Evolutionary conservation across 2,797 vertebrate genomes (phyloP).

Genomic region (Eleutherodactylus coqui): DNA sequence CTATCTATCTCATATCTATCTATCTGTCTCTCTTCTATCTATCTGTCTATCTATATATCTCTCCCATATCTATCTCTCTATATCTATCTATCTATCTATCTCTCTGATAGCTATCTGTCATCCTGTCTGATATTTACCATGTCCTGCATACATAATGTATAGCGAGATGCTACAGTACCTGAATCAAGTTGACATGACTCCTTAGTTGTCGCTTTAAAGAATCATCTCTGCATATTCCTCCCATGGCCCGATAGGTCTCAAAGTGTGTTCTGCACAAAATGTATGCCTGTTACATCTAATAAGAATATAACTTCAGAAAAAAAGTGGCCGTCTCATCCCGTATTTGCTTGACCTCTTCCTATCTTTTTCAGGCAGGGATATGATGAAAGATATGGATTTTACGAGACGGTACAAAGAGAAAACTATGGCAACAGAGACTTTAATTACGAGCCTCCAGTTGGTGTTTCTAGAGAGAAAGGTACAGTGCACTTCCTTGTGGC

Average conservation of each 20-base stretch:
- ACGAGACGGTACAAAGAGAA: slow-evolving; percentile 71
- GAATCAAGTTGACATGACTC: background rate
- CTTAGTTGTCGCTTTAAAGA: background rate
- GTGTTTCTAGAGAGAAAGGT: slow-evolving; percentile 70
- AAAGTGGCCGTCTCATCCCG: background rate
- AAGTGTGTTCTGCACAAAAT: background rate
- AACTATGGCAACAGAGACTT: slow-evolving; percentile 68
- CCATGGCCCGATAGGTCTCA: background rate
- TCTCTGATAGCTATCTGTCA: background rate
- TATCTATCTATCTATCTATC: background rate
- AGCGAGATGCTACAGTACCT: background rate
- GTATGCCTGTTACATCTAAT: slow-evolving; percentile 32
- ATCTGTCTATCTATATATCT: background rate
- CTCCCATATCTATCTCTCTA: background rate
- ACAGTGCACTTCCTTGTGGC: slow-evolving; percentile 39
- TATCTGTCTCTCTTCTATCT: background rate
- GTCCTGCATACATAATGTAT: background rate
- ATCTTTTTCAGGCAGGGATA: slow-evolving; percentile 77
- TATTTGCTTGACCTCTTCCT: slow-evolving; percentile 28
- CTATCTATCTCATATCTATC: background rate
- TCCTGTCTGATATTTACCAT: background rate
- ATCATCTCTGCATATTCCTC: background rate
- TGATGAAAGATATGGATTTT: slow-evolving; percentile 73
- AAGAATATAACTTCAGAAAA: slow-evolving; percentile 3
- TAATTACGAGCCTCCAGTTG: slow-evolving; percentile 55